Percentiles rank a stretch among this genome's conserved stretches.
Evolutionary conservation across 2,113 vertebrate genomes (phyloP).

Genomic region (Hemicordylus capensis): DNA sequence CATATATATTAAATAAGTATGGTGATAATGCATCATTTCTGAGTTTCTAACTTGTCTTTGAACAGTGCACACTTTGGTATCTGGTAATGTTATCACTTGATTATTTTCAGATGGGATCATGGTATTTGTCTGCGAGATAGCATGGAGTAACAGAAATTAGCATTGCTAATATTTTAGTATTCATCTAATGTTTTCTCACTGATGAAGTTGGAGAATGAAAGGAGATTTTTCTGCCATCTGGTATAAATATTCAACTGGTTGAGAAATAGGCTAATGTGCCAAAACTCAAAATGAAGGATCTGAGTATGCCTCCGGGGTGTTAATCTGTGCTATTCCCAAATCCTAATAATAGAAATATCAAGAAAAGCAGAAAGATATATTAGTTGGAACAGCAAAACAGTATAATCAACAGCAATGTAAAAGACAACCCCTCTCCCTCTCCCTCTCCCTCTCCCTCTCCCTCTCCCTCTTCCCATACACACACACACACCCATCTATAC

Average conservation of each 20-base stretch:
- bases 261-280: background rate
- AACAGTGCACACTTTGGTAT: conserved; percentile 10
- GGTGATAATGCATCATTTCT: background rate
- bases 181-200: conserved; percentile 12
- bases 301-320: background rate
- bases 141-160: background rate
- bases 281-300: background rate
- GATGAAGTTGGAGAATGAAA: conserved; percentile 28
- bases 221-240: background rate
- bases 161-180: background rate
- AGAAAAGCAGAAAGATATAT: background rate
- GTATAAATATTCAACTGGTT: background rate
- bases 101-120: background rate
- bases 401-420: background rate
- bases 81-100: background rate
- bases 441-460: too few relatives aligned
- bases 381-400: background rate
- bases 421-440: too few relatives aligned
- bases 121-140: background rate
- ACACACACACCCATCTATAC: background rate
- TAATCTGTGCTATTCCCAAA: conserved; percentile 34
- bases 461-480: too few relatives aligned
- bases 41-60: background rate
- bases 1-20: too few relatives aligned
- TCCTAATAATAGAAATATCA: background rate